phyloP scores from a whole-genome alignment of 2,113 vertebrate species.

The Oncorhynchus keta region DNA sequence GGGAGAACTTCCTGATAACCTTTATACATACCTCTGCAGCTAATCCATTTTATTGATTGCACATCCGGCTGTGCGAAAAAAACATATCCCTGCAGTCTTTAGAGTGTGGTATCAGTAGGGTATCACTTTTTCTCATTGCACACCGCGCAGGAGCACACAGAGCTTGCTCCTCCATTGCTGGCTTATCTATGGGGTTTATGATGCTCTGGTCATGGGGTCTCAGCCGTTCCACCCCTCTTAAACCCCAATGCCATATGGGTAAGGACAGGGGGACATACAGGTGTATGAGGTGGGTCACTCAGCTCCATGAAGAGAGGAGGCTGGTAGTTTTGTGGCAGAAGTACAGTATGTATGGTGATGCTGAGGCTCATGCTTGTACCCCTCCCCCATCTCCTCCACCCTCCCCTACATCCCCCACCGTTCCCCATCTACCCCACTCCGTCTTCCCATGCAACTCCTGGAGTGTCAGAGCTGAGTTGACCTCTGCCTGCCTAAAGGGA shows the following conservation, averaged over 20 bases:
- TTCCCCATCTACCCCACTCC: neutral
- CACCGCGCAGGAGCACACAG: conserved; percentile 38
- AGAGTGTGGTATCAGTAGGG: conserved; percentile 57
- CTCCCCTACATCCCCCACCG: neutral
- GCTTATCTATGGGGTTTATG: conserved; percentile 64
- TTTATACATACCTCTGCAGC: conserved; percentile 71
- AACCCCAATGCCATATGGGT: conserved; percentile 51
- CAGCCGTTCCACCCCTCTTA: conserved; percentile 48
- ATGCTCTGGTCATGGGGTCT: conserved; percentile 47
- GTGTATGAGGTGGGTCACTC: neutral
- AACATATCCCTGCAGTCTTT: conserved; percentile 48
- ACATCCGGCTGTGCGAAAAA: conserved; percentile 54
- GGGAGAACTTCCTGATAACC: conserved; percentile 65
- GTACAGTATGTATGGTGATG: neutral
- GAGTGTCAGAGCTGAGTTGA: conserved; percentile 61
- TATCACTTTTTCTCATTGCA: conserved; percentile 60
- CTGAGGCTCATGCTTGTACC: neutral
- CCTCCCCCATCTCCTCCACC: neutral
- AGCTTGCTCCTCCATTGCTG: conserved; percentile 47
- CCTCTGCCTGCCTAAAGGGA: conserved; percentile 59
- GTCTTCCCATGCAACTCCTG: conserved; percentile 34
- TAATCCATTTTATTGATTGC: conserved; percentile 79
- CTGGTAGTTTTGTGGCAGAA: neutral
- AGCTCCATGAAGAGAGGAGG: neutral
- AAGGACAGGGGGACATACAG: conserved; percentile 39